Evolutionary conservation across 1,140 invertebrate genomes (phyloP), one percentile per base, ranked within the genome.

Genomic region (Solenopsis fugax): DNA sequence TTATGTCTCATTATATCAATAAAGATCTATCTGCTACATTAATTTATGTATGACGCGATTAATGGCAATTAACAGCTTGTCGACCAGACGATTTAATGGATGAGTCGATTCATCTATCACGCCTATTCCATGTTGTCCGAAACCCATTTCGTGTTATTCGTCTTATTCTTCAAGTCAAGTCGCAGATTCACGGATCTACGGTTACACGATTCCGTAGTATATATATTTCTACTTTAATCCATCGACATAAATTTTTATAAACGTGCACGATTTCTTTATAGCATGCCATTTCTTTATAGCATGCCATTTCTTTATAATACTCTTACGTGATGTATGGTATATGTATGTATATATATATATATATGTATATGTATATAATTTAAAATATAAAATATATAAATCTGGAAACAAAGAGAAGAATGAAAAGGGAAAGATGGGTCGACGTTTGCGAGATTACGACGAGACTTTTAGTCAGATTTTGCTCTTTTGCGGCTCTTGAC

Each of bases 51-150:
- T 69, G 48, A 69, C 9, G 10, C 13, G 50, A 50, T 21, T 4
- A 50, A 78, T 24, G 24, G 12, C 48, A 65, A 29, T 67, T 29
- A 48, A 80, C 45, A 21, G 52, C 58, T 48, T 67, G 48, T 41
- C 29, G 5, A 58, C 12, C 5, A 16, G 7, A 48, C 2, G 2
- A 67, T 50, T 78, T 67, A 52, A 7, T 2, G 5, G 6, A 65
- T 54, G 3, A 80, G 41, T 16, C 13, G 18, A 10, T 52, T 67
- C 34, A 80, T 80, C 48, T 48, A 41, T 13, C 77, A 67, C 77
- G 62, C 77, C 77, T 80, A 67, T 67, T 80, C 48, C 34, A 41
- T 80, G 77, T 65, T 65, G 24, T 80, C n/a, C 18, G 56, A 77
- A 54, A 56, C 2, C 12, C 7, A 65, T 50, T 29, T 41, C 58